These are phyloP conservation scores for Paracanthobrama guichenoti DNA, from an alignment of 2,113 vertebrate genomes.

Conservation along the genomic window DNA sequence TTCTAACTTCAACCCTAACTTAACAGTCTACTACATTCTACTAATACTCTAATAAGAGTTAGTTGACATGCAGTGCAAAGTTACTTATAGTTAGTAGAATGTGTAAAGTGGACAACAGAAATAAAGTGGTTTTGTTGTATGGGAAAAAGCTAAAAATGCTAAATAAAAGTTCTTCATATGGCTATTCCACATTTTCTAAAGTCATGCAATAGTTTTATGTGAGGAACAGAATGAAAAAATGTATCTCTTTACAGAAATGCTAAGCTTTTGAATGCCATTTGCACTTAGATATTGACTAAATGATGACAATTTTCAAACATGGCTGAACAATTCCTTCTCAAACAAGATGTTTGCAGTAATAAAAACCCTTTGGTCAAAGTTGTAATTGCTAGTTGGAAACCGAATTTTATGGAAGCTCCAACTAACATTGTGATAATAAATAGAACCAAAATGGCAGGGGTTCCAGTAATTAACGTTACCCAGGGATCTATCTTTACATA, in stretches of 20 bases:
- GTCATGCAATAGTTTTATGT: background rate
- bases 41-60: too few species aligned
- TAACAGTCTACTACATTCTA: too few species aligned
- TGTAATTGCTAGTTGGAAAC: background rate
- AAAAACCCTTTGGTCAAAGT: background rate
- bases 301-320: background rate
- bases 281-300: background rate
- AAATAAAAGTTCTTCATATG: too few species aligned
- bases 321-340: background rate
- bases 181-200: too few species aligned
- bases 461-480: background rate
- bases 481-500: background rate
- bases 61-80: too few species aligned
- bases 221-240: too few species aligned
- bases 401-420: background rate
- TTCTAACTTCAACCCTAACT: too few species aligned
- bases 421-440: conserved; percentile 3
- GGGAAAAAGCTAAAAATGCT: too few species aligned
- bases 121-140: too few species aligned
- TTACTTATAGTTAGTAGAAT: too few species aligned
- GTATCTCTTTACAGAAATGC: background rate
- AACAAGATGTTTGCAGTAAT: background rate
- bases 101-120: too few species aligned
- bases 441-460: background rate
- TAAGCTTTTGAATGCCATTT: background rate